Percentiles rank a stretch among this genome's conserved stretches.
Conservation (phyloP, 2,888 invertebrate genomes). For the Synergus umbraculus region DNA sequence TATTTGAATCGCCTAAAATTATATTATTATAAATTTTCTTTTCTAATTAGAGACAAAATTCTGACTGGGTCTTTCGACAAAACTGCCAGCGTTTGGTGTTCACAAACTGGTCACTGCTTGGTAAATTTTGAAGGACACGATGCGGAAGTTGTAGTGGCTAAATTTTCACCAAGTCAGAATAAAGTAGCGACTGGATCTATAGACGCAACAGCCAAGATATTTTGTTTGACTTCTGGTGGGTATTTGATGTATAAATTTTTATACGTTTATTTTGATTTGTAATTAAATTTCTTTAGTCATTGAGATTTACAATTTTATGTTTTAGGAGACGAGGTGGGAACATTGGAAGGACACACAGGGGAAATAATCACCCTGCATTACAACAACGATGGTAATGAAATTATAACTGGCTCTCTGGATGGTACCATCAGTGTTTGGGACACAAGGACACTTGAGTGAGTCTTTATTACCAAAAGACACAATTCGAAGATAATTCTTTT, state of each 20-base stretch:
- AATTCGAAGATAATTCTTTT: too few species aligned
- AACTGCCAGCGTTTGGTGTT: conserved; percentile 87
- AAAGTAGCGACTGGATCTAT: conserved; percentile 87
- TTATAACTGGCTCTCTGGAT: conserved; percentile 90
- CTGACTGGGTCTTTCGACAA: conserved; percentile 91
- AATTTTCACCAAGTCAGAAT: conserved; percentile 84
- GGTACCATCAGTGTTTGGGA: conserved; percentile 88
- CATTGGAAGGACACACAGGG: conserved; percentile 84
- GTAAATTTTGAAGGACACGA: conserved; percentile 86
- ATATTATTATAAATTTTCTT: not conserved
- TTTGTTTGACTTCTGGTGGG: conserved; percentile 83
- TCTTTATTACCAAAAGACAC: not conserved
- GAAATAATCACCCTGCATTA: conserved; percentile 88
- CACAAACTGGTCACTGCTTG: conserved; percentile 83
- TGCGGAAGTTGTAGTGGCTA: conserved; percentile 85
- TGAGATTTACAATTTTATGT: not conserved
- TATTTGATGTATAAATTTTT: not conserved
- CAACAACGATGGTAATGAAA: conserved; percentile 82
- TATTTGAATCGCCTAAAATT: too few species aligned
- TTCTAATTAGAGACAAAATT: conserved; percentile 81
- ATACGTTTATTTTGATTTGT: too few species aligned
- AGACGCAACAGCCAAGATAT: conserved; percentile 86
- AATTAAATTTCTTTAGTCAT: not conserved
- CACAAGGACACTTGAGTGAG: conserved; percentile 82
- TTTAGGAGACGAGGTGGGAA: conserved; percentile 81